Percentiles rank a stretch among this genome's conserved stretches.
phyloP scores from a whole-genome alignment of 2,888 invertebrate species.

The Clivina fossor region DNA sequence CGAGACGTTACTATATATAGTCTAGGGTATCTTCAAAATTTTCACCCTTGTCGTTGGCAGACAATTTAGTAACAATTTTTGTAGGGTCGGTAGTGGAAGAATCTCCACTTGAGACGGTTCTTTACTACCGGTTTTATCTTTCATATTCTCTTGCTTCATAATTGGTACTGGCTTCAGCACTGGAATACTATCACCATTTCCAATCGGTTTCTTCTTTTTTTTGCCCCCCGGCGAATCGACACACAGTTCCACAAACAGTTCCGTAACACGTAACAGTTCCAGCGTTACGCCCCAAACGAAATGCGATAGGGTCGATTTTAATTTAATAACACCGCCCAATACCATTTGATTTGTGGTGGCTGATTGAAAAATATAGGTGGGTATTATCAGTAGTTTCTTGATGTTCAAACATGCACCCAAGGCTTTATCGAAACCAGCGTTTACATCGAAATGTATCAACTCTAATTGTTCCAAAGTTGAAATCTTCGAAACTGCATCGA shows the following conservation, averaged over 20 bases:
- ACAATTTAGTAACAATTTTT: slow-evolving; percentile 70
- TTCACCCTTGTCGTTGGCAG: slow-evolving; percentile 75
- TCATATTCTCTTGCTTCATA: slow-evolving; percentile 46
- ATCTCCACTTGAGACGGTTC: slow-evolving; percentile 68
- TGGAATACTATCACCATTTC: slow-evolving; percentile 71
- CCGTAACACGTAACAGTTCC: slow-evolving; percentile 78
- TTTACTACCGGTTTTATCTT: slow-evolving; percentile 53
- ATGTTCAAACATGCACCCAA: slow-evolving; percentile 73
- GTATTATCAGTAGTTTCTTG: slow-evolving; percentile 75
- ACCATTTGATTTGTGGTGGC: slow-evolving; percentile 81
- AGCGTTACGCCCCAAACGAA: slow-evolving; percentile 85
- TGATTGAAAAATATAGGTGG: slow-evolving; percentile 84
- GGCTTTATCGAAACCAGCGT: slow-evolving; percentile 74
- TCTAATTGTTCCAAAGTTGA: slow-evolving; percentile 70
- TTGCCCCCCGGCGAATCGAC: slow-evolving; percentile 54
- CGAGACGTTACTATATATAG: no score
- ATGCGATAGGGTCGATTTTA: slow-evolving; percentile 68
- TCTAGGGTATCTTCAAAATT: slow-evolving; percentile 79
- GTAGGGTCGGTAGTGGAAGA: slow-evolving; percentile 72
- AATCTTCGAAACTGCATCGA: slow-evolving; percentile 67
- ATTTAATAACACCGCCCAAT: slow-evolving; percentile 54
- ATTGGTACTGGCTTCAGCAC: slow-evolving; percentile 75
- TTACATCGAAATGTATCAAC: slow-evolving; percentile 81
- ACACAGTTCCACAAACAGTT: slow-evolving; percentile 79
- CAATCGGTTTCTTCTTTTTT: slow-evolving; percentile 46